phyloP scores from a whole-genome alignment of 2,797 vertebrate species.

The Psittacula echo region DNA sequence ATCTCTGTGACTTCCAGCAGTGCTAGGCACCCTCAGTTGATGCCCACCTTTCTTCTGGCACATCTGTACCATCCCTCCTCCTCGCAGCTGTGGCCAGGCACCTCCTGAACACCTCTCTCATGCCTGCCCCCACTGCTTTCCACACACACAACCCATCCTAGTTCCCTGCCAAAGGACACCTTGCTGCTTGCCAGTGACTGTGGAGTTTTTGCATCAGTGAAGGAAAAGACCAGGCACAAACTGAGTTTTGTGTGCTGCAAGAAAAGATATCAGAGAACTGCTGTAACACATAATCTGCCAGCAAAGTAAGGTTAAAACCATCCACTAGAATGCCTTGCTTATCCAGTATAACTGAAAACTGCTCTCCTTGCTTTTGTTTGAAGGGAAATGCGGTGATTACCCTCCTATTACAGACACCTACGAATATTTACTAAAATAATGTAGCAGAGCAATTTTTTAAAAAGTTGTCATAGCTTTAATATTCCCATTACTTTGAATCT shows the following conservation, averaged over 20 bases:
- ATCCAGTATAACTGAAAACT: neutral
- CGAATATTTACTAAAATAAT: constrained; percentile 61
- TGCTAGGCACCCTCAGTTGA: neutral
- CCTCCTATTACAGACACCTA: constrained; percentile 20
- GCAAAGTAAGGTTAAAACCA: constrained; percentile 28
- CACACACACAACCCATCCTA: neutral
- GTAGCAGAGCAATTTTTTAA: neutral
- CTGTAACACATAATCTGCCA: neutral
- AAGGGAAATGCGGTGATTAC: constrained; percentile 35
- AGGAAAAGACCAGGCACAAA: neutral
- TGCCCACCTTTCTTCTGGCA: neutral
- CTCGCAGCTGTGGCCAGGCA: neutral
- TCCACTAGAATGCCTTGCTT: neutral
- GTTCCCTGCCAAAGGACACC: neutral
- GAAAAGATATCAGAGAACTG: neutral
- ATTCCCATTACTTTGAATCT: constrained; percentile 7
- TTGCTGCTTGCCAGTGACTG: neutral
- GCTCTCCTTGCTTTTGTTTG: neutral
- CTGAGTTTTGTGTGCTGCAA: neutral
- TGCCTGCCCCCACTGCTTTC: neutral
- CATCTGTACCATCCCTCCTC: fast-evolving
- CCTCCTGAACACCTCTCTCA: neutral
- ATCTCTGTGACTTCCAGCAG: neutral
- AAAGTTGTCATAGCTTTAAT: constrained; percentile 15
- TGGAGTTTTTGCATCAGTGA: neutral